Percentiles rank a stretch among this genome's conserved stretches.
phyloP scores from a whole-genome alignment of 64 coral and sea anemone species.

The Hydrozoanthus tunicans region DNA sequence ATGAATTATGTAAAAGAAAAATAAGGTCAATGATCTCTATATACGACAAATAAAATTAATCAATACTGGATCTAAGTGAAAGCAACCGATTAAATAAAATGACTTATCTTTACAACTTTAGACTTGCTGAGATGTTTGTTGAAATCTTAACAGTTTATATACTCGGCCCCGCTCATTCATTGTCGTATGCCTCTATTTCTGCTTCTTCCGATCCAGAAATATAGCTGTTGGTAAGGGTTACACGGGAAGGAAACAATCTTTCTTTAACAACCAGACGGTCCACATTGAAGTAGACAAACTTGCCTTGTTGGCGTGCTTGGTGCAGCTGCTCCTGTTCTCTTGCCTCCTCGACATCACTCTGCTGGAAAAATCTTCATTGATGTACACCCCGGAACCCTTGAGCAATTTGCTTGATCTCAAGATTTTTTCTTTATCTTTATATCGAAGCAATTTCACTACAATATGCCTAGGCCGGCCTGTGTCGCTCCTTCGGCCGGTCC shows the following conservation, averaged over 20 bases:
- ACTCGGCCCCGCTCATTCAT: no score
- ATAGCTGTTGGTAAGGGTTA: no score
- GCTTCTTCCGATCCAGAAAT: no score
- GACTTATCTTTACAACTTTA: no score
- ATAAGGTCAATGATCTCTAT: conserved; percentile 34
- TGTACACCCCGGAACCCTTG: neutral
- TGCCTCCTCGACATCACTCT: conserved; percentile 6
- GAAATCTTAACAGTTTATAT: no score
- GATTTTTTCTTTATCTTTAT: conserved; percentile 7
- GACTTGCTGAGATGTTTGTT: no score
- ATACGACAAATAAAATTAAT: no score
- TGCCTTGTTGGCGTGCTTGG: conserved; percentile 13
- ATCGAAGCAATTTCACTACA: neutral
- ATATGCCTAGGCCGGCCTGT: neutral
- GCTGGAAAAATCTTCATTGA: neutral
- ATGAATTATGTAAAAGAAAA: conserved; percentile 18
- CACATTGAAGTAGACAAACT: conserved; percentile 10
- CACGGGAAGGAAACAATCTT: neutral
- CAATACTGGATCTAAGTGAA: no score
- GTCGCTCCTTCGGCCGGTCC: neutral
- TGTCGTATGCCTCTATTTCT: no score
- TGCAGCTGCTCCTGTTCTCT: conserved; percentile 10
- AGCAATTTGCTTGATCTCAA: neutral
- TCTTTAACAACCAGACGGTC: neutral
- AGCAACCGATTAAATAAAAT: no score